Percentiles rank a stretch among this genome's conserved stretches.
Evolutionary conservation across 1,140 invertebrate genomes (phyloP).

Genomic region (Ceratosolen fusciceps): DNA sequence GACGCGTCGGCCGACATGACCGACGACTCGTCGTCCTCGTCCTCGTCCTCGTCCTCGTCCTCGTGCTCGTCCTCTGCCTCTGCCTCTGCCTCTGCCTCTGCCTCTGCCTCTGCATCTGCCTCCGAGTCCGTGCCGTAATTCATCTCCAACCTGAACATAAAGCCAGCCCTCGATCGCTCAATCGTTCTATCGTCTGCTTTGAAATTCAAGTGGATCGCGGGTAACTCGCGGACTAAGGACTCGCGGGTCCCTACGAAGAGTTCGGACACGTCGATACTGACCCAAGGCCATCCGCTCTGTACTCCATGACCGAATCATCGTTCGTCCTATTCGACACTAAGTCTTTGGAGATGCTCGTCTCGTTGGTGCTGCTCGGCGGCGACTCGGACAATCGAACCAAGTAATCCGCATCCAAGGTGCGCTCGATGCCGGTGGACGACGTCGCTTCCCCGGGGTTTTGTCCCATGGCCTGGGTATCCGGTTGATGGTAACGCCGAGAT

Average conservation of each 20-base stretch:
- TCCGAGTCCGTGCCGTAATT: conserved; percentile 63
- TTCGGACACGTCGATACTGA: conserved; percentile 39
- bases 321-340: conserved; percentile 42
- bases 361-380: not conserved
- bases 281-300: conserved; percentile 62
- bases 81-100: too few relatives aligned
- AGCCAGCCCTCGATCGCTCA: not conserved
- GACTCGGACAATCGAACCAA: conserved; percentile 14
- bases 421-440: not conserved
- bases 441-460: not conserved
- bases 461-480: not conserved
- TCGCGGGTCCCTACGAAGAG: not conserved
- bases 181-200: too few relatives aligned
- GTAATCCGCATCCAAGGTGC: conserved; percentile 1
- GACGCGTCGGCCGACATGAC: conserved; percentile 65
- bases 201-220: too few relatives aligned
- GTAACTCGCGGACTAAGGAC: too few relatives aligned
- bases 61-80: too few relatives aligned
- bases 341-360: not conserved
- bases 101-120: not conserved
- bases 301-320: conserved; percentile 53
- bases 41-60: too few relatives aligned
- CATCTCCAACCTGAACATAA: not conserved
- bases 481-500: not conserved
- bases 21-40: conserved; percentile 63